phyloP scores from a whole-genome alignment of 1,140 invertebrate genomes.

The Brachionus manjavacas region DNA sequence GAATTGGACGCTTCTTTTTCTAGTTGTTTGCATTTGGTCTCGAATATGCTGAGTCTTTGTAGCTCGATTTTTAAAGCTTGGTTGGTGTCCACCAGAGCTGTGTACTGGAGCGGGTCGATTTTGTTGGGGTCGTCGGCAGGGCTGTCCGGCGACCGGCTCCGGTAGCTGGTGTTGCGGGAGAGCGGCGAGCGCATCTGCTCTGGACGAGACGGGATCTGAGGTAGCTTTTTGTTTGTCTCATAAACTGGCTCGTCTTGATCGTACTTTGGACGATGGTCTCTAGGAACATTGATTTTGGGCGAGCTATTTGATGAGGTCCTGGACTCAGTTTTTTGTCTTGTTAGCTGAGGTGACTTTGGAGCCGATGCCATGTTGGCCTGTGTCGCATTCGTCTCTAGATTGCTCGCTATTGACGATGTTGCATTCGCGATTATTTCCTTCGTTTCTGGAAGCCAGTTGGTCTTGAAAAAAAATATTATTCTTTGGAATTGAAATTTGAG shows the following conservation, averaged over 20 bases:
- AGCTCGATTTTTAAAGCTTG: conserved; percentile 36
- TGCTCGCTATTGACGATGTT: neutral
- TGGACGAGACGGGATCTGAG: conserved; percentile 6
- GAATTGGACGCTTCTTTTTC: conserved; percentile 3
- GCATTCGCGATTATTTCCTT: conserved; percentile 16
- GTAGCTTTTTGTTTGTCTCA: conserved; percentile 12
- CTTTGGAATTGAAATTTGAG: no score
- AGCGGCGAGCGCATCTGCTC: neutral
- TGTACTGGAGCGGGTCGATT: conserved; percentile 41
- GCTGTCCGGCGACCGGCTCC: conserved; percentile 2
- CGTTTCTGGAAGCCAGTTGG: conserved; percentile 21
- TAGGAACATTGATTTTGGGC: neutral
- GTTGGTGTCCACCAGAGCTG: conserved; percentile 32
- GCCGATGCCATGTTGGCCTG: neutral
- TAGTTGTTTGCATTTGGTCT: neutral
- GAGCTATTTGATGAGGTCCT: neutral
- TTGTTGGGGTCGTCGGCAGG: neutral
- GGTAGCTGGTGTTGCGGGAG: neutral
- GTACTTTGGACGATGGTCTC: neutral
- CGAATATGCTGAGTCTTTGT: neutral
- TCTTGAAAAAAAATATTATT: neutral
- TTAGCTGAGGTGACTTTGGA: neutral
- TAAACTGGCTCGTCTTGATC: conserved; percentile 8
- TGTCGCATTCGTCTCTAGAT: neutral
- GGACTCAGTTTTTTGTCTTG: neutral